phyloP scores from a whole-genome alignment of 2,797 vertebrate species.

The Etheostoma nigrum region DNA sequence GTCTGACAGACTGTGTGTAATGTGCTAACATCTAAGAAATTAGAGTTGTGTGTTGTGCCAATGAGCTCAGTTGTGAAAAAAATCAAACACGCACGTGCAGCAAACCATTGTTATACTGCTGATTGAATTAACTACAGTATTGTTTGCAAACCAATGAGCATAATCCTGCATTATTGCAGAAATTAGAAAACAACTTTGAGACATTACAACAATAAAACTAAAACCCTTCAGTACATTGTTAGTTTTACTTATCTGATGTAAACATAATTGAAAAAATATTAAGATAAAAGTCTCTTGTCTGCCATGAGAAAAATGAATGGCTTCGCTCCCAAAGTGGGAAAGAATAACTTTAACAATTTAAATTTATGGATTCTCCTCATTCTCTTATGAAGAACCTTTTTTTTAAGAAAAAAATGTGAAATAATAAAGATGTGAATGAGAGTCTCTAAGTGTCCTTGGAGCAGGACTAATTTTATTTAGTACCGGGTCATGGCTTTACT shows the following conservation, averaged over 20 bases:
- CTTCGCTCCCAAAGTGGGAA: neutral
- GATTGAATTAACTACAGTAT: neutral
- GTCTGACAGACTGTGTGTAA: neutral
- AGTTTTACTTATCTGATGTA: neutral
- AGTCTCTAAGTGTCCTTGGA: neutral
- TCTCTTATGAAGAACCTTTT: neutral
- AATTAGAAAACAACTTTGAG: neutral
- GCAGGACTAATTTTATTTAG: constrained; percentile 9
- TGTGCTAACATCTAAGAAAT: neutral
- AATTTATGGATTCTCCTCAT: neutral
- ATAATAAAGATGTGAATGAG: neutral
- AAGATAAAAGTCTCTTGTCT: too few relatives aligned
- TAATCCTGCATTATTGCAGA: neutral
- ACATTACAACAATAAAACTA: neutral
- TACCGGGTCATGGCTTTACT: constrained; percentile 6
- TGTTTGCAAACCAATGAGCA: neutral
- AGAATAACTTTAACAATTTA: neutral
- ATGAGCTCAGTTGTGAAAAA: neutral
- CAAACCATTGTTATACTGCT: neutral
- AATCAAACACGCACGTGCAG: neutral
- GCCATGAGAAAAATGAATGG: neutral
- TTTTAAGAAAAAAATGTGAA: neutral
- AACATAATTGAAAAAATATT: neutral
- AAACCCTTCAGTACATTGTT: neutral
- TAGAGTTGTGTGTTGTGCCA: too few relatives aligned